A percentile compares a stretch with the other conserved stretches of the same genome.
Evolutionary conservation across 2,113 vertebrate genomes (phyloP).

Genomic region (Rhizomys pruinosus): DNA sequence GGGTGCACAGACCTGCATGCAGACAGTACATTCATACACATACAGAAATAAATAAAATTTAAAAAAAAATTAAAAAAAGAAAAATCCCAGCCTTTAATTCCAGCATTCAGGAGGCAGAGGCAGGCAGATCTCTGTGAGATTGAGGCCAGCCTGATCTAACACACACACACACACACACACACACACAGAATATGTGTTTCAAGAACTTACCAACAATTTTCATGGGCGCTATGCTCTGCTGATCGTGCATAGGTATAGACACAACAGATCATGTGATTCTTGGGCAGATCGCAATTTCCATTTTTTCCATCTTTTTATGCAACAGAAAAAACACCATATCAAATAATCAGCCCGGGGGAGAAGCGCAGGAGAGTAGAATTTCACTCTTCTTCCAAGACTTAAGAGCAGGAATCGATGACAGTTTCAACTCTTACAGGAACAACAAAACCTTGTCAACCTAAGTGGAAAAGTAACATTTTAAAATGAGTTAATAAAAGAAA

Average conservation of each 20-base stretch:
- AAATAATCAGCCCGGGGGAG: conserved; percentile 64
- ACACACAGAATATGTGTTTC: neutral
- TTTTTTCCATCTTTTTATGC: conserved; percentile 86
- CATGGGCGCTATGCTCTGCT: conserved; percentile 85
- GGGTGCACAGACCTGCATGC: no score
- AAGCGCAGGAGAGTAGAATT: conserved; percentile 33
- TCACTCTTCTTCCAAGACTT: no score
- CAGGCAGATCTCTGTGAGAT: no score
- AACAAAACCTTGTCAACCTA: neutral
- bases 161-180: no score
- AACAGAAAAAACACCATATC: conserved; percentile 71
- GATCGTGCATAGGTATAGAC: conserved; percentile 84
- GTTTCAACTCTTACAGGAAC: neutral
- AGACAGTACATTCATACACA: no score
- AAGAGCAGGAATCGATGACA: no score
- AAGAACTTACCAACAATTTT: conserved; percentile 87
- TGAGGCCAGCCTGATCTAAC: no score
- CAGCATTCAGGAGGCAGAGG: no score
- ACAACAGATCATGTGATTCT: conserved; percentile 74
- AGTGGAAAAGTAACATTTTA: conserved; percentile 3
- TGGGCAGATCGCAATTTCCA: conserved; percentile 84
- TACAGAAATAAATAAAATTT: no score
- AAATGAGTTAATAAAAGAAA: conserved; percentile 20
- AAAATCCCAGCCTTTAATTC: no score
- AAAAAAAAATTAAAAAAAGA: no score